A percentile compares a stretch with the other conserved stretches of the same genome.
These are phyloP conservation scores for Pipa parva DNA, from an alignment of 2,113 vertebrate genomes.

Conservation along the genomic window DNA sequence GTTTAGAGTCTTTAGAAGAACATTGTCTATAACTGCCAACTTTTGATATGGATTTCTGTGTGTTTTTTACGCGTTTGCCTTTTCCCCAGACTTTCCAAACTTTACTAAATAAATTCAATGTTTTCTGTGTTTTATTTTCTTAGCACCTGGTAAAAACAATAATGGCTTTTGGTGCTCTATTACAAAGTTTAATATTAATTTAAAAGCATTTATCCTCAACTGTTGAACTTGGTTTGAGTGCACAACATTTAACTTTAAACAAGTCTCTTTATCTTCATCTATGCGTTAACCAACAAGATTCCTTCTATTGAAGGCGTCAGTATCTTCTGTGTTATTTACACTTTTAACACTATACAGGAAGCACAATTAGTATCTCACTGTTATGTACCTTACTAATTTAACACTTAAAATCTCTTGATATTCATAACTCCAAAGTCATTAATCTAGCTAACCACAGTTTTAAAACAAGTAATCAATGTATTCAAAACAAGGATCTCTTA, in stretches of 20 bases:
- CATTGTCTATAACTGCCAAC: too few relatives aligned
- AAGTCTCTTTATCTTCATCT: neutral
- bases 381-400: conserved; percentile 4
- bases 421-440: conserved; percentile 49
- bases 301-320: neutral
- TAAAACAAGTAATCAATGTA: conserved; percentile 71
- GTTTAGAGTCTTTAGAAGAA: too few relatives aligned
- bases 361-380: conserved; percentile 1
- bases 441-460: conserved; percentile 63
- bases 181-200: neutral
- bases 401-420: conserved; percentile 16
- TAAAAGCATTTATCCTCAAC: neutral
- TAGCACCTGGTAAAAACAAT: neutral
- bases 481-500: conserved; percentile 68
- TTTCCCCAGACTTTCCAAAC: too few relatives aligned
- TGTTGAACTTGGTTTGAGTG: conserved; percentile 1
- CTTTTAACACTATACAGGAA: conserved; percentile 1
- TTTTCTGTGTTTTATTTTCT: neutral
- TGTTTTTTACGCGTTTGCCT: too few relatives aligned
- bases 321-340: neutral
- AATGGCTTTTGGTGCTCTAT: neutral
- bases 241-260: neutral
- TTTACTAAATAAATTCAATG: neutral
- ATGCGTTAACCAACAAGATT: neutral
- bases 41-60: too few relatives aligned